Percentiles rank a stretch among this genome's conserved stretches.
Conservation (phyloP, 64 coral and sea anemone genomes). For the Stichodactyla mertensii region DNA sequence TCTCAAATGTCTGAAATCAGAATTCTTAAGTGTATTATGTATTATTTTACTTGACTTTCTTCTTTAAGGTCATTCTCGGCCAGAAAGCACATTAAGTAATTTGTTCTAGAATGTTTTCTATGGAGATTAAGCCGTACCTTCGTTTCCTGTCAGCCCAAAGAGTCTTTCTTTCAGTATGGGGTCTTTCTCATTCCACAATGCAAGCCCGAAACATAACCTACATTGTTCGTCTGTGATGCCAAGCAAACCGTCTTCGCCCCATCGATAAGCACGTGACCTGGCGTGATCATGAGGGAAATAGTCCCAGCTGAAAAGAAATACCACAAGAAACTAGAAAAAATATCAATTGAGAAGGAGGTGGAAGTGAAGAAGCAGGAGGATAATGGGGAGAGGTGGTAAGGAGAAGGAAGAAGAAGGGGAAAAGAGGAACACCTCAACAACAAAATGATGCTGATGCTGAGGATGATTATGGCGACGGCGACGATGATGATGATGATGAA, state of each 20-base stretch:
- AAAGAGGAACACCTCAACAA: too few species aligned
- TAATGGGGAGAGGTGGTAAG: too few species aligned
- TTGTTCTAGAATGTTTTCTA: background rate
- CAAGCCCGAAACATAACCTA: conserved; percentile 73
- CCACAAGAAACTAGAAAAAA: background rate
- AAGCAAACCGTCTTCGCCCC: conserved; percentile 95
- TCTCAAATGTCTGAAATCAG: too few species aligned
- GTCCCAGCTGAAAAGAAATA: conserved; percentile 68
- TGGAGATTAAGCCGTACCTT: conserved; percentile 34
- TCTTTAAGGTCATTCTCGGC: background rate
- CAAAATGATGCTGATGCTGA: too few species aligned
- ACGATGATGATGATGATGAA: too few species aligned
- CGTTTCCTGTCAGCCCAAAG: conserved; percentile 70
- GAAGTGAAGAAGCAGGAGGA: too few species aligned
- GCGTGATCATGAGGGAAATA: conserved; percentile 90
- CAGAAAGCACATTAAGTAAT: background rate
- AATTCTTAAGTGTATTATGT: too few species aligned
- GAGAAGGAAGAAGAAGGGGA: too few species aligned
- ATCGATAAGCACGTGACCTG: conserved; percentile 83
- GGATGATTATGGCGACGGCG: too few species aligned
- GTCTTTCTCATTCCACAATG: conserved; percentile 94
- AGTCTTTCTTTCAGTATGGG: conserved; percentile 88
- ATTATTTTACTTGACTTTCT: too few species aligned
- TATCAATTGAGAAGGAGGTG: too few species aligned
- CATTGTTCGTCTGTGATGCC: conserved; percentile 88